Base-by-base conservation (phyloP, 2,888 invertebrate genomes). In the Callosobruchus maculatus region DNA sequence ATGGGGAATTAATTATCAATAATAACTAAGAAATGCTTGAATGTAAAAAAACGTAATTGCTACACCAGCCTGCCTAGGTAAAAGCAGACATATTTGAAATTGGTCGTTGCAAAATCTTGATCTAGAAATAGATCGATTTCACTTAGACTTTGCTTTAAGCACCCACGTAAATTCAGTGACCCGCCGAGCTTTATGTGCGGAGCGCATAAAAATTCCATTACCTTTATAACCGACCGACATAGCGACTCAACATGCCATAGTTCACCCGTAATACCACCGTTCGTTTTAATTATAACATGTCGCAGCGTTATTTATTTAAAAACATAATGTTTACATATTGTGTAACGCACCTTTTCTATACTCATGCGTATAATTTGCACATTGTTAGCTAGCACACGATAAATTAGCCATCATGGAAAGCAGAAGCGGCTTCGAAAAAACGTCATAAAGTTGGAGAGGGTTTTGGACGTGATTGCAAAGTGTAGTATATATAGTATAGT, bases 251-350 rank as follows among this genome's bases (percentile, higher is more conserved):
- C 68, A 68, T 68, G 22, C 68, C 68, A 21, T 68, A 21, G 68
- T 68, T 68, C 1, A 22, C 77, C 77, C 78, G 77, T 81, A 81
- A 81, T 79, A 21, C 26, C 79, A 77, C 76, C 78, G 77, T 79
- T 81, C 80, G 80, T 82, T 82, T 80, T 82, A 82, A 82, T 82
- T 81, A 80, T 78, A 75, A 78, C 78, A 75, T 80, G 80, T 81
- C 81, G 80, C 80, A 80, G 78, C 76, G 77, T 77, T 79, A 79
- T 78, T 79, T 79, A 79, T 77, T 76, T 73, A 73, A 77, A 78
- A 78, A 75, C 77, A 49, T 75, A 71, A 73, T 78, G 79, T 79
- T 79, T 77, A 78, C 78, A 79, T 73, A 73, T 76, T 73, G 77
- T 73, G 76, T 76, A 75, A 76, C 75, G 73, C 74, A 72, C 69